Evolutionary conservation across 2,797 vertebrate species (phyloP).

Genomic region (Clarias fuscus): DNA sequence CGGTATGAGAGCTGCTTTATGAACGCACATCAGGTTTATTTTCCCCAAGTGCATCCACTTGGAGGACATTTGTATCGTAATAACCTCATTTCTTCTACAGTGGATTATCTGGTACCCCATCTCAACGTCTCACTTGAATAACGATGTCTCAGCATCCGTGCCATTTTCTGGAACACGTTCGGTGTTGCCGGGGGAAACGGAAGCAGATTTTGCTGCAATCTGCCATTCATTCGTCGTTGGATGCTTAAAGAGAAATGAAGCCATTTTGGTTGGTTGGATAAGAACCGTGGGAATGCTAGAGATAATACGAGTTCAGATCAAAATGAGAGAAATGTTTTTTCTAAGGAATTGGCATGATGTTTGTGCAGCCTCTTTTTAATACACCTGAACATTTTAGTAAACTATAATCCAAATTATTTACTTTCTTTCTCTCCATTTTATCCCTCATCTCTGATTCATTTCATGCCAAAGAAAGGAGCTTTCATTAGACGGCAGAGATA

Average conservation of each 20-base stretch:
- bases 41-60: not conserved
- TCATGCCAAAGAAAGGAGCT: conserved; percentile 22
- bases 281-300: not conserved
- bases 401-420: not conserved
- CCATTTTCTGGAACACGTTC: conserved; percentile 12
- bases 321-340: not conserved
- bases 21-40: not conserved
- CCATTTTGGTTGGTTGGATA: conserved; percentile 29
- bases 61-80: not conserved
- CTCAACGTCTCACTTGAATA: not conserved
- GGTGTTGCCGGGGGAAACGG: conserved; percentile 53
- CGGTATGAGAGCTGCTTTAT: not conserved
- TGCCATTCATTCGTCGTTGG: conserved; percentile 14
- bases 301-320: not conserved
- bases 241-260: conserved; percentile 22
- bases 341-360: no score
- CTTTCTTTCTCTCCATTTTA: not conserved
- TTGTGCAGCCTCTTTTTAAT: not conserved
- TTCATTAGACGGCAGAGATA: conserved; percentile 25
- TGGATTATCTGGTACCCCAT: no score
- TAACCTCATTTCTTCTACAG: not conserved
- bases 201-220: conserved; percentile 40
- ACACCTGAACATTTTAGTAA: not conserved
- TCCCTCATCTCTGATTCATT: conserved; percentile 12
- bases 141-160: conserved; percentile 21